Conservation (phyloP, 2,113 vertebrate genomes). For the Scartelaos histophorus region DNA sequence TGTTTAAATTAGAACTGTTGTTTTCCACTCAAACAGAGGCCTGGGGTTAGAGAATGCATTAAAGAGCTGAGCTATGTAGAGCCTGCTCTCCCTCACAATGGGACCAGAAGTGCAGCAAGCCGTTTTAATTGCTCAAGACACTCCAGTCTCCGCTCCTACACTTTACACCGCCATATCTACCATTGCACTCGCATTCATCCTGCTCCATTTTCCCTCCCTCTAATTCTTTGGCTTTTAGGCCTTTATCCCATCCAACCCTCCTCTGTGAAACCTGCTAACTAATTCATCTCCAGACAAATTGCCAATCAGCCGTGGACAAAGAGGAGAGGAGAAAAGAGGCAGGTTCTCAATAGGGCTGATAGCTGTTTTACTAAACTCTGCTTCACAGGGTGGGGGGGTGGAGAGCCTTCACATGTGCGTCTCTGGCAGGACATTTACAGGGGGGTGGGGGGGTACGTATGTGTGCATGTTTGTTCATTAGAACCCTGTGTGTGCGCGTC, state of each 20-base stretch:
- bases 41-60: slow-evolving; percentile 25
- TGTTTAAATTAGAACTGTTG: slow-evolving; percentile 36
- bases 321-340: slow-evolving; percentile 60
- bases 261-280: slow-evolving; percentile 69
- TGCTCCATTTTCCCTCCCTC: slow-evolving; percentile 46
- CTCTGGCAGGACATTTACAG: slow-evolving; percentile 23
- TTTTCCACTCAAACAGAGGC: slow-evolving; percentile 36
- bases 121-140: slow-evolving; percentile 64
- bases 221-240: slow-evolving; percentile 63
- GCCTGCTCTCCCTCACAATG: slow-evolving; percentile 39
- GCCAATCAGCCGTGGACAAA: slow-evolving; percentile 74
- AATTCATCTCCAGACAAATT: slow-evolving; percentile 76
- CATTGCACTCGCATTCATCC: slow-evolving; percentile 59
- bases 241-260: slow-evolving; percentile 62
- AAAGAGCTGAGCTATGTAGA: slow-evolving; percentile 39
- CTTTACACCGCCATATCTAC: slow-evolving; percentile 49
- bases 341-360: slow-evolving; percentile 65
- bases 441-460: slow-evolving; percentile 17
- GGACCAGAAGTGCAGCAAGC: slow-evolving; percentile 40
- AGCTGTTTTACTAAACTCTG: slow-evolving; percentile 72
- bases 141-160: slow-evolving; percentile 33
- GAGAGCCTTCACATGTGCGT: slow-evolving; percentile 50
- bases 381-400: slow-evolving; percentile 38
- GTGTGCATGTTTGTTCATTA: slow-evolving; percentile 51
- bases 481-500: slow-evolving; percentile 51